Base-by-base conservation (phyloP, 2,113 vertebrate genomes). In the Ptilorrhoa leucosticta region DNA sequence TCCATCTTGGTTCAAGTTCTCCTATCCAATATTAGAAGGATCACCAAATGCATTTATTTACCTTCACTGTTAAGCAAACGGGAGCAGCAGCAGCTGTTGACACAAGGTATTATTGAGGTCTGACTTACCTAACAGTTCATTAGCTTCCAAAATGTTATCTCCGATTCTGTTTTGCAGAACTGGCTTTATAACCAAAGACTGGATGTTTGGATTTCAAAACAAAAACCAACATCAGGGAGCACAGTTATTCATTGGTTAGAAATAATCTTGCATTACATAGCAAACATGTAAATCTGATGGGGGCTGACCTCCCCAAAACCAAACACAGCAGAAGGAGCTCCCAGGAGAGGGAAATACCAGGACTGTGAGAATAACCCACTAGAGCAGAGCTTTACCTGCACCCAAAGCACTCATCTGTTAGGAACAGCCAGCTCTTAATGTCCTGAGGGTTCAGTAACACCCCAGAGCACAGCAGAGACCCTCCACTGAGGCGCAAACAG, bases 171-270 rank as follows among this genome's bases (percentile, higher is more conserved):
- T 93, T 79, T 71, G 61, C 48, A 83, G 39, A 89, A 57, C 45
- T 77, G 47, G 33, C 75, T 95, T 85, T 54, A 72, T 84, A 89
- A 87, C 48, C 87, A 60, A 76, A 75, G 44, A 23, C 40, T 60
- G 4, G 39, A 65, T 42, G 39, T 88, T 94, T 89, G 57, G 64
- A 90, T 96, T 96, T 85, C 82, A 73, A 91, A 93, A 78, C n/a
- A 40, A 72, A 93, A 72, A 3, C 2, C 44, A 60, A 50, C 81
- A 80, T 13, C 14, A 13, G 39, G 30, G n/a, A 94, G 23, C 50
- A 63, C 11, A 70, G 70, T 58, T 69, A 80, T 11, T 18, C 18
- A 45, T 23, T 27, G 3, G 47, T 56, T 40, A 35, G 54, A 94
- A 95, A 83, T 63, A 88, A 77, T 47, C 87, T 70, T 53, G 50